phyloP scores from a whole-genome alignment of 64 coral and sea anemone genomes.

The Stylophora pistillata region DNA sequence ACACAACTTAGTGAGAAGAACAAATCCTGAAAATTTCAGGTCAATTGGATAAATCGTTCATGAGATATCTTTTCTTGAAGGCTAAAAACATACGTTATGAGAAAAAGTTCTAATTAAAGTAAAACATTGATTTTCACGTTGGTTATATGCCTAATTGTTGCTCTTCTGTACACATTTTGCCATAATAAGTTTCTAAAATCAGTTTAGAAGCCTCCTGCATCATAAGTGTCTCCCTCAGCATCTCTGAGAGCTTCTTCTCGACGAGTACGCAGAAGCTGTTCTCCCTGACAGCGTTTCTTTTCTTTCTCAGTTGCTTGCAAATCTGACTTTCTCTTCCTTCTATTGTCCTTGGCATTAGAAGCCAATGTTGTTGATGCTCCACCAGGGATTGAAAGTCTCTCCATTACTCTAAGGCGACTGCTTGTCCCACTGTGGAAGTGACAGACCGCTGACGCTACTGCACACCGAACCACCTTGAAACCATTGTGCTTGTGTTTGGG shows the following conservation, averaged over 20 bases:
- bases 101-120: background rate
- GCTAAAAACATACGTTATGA: background rate
- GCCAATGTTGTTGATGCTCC: background rate
- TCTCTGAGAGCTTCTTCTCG: background rate
- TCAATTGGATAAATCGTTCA: background rate
- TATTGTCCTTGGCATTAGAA: background rate
- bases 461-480: constrained; percentile 27
- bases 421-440: constrained; percentile 27
- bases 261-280: background rate
- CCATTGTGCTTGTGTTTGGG: background rate
- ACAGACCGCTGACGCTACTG: constrained; percentile 39
- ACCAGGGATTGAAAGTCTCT: constrained; percentile 25
- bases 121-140: background rate
- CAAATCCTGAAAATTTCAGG: no score
- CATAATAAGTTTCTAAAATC: background rate
- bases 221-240: background rate
- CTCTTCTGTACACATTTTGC: background rate
- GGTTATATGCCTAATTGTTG: background rate
- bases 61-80: background rate
- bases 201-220: background rate
- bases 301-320: background rate
- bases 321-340: background rate
- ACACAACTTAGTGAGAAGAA: constrained; percentile 7
- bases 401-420: constrained; percentile 14
- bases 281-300: background rate